Conservation (phyloP, 2,888 invertebrate species). For the Andrena bucephala region DNA sequence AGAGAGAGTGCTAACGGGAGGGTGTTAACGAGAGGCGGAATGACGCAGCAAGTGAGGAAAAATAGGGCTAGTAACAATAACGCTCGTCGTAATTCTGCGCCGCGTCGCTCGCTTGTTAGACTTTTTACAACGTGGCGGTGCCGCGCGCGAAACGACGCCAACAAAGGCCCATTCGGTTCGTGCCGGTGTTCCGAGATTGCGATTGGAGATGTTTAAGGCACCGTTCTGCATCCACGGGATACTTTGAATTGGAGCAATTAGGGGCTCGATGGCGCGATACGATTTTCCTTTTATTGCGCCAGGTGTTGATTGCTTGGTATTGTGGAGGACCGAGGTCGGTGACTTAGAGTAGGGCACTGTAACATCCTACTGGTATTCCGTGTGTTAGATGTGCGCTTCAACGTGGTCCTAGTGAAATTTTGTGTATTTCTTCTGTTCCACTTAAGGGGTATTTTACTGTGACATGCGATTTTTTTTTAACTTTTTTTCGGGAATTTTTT, state of each 20-base stretch:
- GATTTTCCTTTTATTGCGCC: neutral
- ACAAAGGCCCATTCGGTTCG: conserved; percentile 8
- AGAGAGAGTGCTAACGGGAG: conserved; percentile 46
- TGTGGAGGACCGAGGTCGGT: neutral
- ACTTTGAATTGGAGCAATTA: conserved; percentile 29
- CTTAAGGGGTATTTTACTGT: too few species aligned
- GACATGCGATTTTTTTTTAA: too few species aligned
- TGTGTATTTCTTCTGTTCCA: too few species aligned
- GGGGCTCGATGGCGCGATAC: neutral
- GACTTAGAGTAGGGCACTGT: neutral
- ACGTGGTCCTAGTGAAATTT: too few species aligned
- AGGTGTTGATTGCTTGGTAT: conserved; percentile 6
- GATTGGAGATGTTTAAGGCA: conserved; percentile 4
- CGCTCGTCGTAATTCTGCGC: conserved; percentile 44
- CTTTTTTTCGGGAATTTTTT: too few species aligned
- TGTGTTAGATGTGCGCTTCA: neutral
- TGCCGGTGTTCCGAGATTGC: conserved; percentile 30
- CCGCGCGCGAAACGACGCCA: conserved; percentile 33
- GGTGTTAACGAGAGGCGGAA: conserved; percentile 51
- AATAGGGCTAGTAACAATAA: conserved; percentile 54
- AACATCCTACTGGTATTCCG: neutral
- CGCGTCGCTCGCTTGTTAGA: conserved; percentile 46
- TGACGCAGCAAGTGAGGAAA: conserved; percentile 46
- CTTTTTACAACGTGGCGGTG: conserved; percentile 24
- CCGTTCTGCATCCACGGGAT: neutral